Evolutionary conservation across 2,113 vertebrate species (phyloP), one percentile per base, ranked within the genome.

Genomic region (Rhombomys opimus): DNA sequence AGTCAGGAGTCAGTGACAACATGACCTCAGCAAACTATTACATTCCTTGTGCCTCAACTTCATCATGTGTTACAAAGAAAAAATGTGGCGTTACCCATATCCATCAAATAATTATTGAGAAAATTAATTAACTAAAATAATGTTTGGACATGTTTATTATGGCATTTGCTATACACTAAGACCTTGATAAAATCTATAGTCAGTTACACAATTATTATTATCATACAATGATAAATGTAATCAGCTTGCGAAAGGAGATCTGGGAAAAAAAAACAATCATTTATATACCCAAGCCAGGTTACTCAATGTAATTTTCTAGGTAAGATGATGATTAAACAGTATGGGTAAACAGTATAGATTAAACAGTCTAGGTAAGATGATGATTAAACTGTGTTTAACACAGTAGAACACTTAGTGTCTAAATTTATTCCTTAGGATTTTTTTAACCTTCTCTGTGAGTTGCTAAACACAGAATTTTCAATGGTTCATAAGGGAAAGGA

Each of bases 181-280:
- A 87, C 63, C 7, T 65, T 95, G 87, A 90, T 76, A 92, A 91
- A 85, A 90, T 59, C 11, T 65, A 94, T 18, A 92, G 25, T 70
- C 22, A 85, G 72, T 96, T 90, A 85, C 54, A 80, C 67, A 89
- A 91, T 96, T 95, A 70, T 93, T 89, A 93, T 84, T 61, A 41
- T 63, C 27, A 65, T 13, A 13, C 32, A 77, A 96, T 93, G 68
- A 85, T 75, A 96, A 96, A 93, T 17, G 85, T 10, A 1, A 75
- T 30, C 35, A 76, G 46, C 35, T 88, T 87, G 76, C 96, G 72
- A 75, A 90, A 91, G 91, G 82, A 84, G 27, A 95, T 81, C 63
- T 81, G n/a, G 75, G 57, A 93, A 94, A 70, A 93, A 94, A 70
- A 63, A 63, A 89, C 96, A 68, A 95, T 89, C 32, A 73, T 46